These are phyloP conservation scores for Arbacia lixula DNA, from an alignment of 53 echinoderm and acorn worm genomes.

Conservation along the genomic window DNA sequence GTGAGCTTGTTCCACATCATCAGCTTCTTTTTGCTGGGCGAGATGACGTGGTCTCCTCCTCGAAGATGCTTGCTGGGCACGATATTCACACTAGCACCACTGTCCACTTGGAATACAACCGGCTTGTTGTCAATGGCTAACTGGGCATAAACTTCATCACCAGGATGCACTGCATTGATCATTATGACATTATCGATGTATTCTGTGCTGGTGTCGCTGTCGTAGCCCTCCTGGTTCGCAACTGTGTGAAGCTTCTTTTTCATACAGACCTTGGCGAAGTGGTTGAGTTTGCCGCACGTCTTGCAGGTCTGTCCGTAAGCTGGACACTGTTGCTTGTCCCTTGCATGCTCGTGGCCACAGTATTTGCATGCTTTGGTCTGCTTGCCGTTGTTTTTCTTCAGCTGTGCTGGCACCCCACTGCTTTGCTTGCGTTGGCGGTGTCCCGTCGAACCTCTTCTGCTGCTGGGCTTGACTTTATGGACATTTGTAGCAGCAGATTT, in stretches of 20 bases:
- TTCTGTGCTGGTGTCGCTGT: neutral
- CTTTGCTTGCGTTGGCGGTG: too few relatives aligned
- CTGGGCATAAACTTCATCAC: constrained; percentile 22
- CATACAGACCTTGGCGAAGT: constrained; percentile 32
- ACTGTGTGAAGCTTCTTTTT: neutral
- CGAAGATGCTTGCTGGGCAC: constrained; percentile 1
- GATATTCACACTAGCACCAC: constrained; percentile 20
- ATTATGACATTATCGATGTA: neutral
- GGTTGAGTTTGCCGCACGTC: constrained; percentile 37
- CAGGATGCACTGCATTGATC: too few relatives aligned
- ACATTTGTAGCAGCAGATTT: too few relatives aligned
- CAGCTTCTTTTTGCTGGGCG: too few relatives aligned
- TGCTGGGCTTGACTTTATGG: too few relatives aligned
- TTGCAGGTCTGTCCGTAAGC: constrained; percentile 34
- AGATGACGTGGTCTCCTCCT: neutral
- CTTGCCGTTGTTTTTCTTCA: too few relatives aligned
- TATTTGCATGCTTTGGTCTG: constrained; percentile 25
- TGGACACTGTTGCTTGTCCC: constrained; percentile 22
- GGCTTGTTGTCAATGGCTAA: constrained; percentile 23
- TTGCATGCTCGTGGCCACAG: constrained; percentile 33
- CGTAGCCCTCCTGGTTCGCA: neutral
- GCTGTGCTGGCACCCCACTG: too few relatives aligned
- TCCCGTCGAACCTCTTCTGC: too few relatives aligned
- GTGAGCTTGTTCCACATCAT: constrained; percentile 51
- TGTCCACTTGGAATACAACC: constrained; percentile 11